Conservation (phyloP, 2,888 invertebrate genomes). For the Chrysolina oricalcia region DNA sequence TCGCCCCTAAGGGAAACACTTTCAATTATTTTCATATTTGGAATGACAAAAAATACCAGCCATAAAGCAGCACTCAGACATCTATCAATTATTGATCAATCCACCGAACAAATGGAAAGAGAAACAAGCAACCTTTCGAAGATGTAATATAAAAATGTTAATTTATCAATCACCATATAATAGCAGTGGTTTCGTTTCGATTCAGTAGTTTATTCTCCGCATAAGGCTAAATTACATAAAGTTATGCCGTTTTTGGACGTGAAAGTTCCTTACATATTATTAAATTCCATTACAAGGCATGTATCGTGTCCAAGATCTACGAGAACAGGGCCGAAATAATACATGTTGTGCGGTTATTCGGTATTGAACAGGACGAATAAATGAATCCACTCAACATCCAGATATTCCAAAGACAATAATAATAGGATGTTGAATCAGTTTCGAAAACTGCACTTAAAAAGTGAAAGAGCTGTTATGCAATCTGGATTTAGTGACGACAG, state of each 20-base stretch:
- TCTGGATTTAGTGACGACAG: too few relatives aligned
- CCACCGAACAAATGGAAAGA: slow-evolving; percentile 18
- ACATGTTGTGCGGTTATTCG: background rate
- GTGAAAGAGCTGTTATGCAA: too few relatives aligned
- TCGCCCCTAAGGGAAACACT: too few relatives aligned
- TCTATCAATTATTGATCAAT: background rate
- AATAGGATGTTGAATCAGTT: too few relatives aligned
- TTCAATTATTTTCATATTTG: too few relatives aligned
- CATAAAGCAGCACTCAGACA: too few relatives aligned
- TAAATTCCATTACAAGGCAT: slow-evolving; percentile 44
- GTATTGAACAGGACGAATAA: background rate
- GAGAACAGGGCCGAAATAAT: slow-evolving; percentile 24
- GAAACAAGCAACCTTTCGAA: slow-evolving; percentile 15
- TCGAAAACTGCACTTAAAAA: too few relatives aligned
- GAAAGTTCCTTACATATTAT: slow-evolving; percentile 54
- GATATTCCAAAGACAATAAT: too few relatives aligned
- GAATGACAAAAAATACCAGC: too few relatives aligned
- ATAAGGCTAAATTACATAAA: slow-evolving; percentile 58
- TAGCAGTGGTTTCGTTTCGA: slow-evolving; percentile 18
- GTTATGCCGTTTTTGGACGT: slow-evolving; percentile 57
- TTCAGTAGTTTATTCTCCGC: slow-evolving; percentile 35
- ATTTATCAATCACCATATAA: slow-evolving; percentile 32
- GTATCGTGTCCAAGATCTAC: slow-evolving; percentile 22
- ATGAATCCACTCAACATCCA: background rate
- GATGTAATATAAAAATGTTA: slow-evolving; percentile 25